phyloP scores from a whole-genome alignment of 2,888 invertebrate genomes.

The Nemoura dubitans region DNA sequence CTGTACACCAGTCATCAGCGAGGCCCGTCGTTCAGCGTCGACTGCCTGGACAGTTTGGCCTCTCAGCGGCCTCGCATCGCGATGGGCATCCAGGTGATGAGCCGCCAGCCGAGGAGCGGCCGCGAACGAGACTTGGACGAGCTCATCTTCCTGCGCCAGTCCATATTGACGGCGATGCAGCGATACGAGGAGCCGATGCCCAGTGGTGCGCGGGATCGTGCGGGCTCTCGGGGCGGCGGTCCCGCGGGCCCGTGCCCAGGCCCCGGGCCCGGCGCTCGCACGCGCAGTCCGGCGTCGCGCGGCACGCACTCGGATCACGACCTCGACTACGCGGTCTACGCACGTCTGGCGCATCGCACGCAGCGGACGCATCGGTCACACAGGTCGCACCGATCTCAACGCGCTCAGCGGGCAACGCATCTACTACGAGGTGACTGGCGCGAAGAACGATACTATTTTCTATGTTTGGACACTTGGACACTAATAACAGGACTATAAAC shows the following conservation, averaged over 20 bases:
- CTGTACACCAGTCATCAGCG: conserved; percentile 52
- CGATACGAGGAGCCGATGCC: conserved; percentile 53
- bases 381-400: conserved; percentile 47
- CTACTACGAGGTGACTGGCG: too few species aligned
- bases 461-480: too few species aligned
- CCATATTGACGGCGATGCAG: conserved; percentile 55
- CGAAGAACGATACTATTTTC: too few species aligned
- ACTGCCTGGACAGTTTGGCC: conserved; percentile 52
- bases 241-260: conserved; percentile 43
- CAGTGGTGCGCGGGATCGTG: conserved; percentile 50
- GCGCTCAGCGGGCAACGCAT: too few species aligned
- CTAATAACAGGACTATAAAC: too few species aligned
- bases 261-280: conserved; percentile 49
- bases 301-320: too few species aligned
- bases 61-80: conserved; percentile 55
- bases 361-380: conserved; percentile 45
- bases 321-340: too few species aligned
- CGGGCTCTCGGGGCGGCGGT: conserved; percentile 49
- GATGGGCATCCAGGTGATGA: conserved; percentile 57
- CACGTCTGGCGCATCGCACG: too few species aligned
- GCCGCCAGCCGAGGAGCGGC: conserved; percentile 51
- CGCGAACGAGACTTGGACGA: conserved; percentile 54
- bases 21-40: conserved; percentile 49
- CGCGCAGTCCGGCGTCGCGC: conserved; percentile 23
- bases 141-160: conserved; percentile 55